Base-by-base conservation (phyloP, 2,797 vertebrate species). In the Crocodylus rhombifer region DNA sequence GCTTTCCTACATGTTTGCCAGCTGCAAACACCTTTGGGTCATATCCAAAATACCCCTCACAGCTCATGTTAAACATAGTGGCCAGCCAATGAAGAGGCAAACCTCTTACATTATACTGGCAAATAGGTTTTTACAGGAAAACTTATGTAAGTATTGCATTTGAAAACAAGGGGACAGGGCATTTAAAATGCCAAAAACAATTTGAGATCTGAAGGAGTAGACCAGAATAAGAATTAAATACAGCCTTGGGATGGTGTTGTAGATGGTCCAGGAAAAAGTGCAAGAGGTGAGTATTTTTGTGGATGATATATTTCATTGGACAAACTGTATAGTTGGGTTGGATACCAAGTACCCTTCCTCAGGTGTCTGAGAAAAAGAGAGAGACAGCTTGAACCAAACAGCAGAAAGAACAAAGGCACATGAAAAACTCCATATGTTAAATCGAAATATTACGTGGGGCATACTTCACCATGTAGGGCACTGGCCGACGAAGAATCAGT, bases 131-230 rank as follows among this genome's bases (percentile, higher is more conserved):
- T 36, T 0, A 6, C 30, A 8, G 30, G 76, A 86, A 57, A 74
- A 90, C 64, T 77, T 83, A 57, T 74, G 74, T 89, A 88, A 86
- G 30, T 84, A 84, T 58, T 51, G 81, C 20, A 6, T 82, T 88
- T 86, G 79, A 60, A 93, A 94, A 91, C 23, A 64, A 93, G 79
- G 33, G 30, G 78, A 82, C 64, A 79, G 26, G 18, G 77, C 42
- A 64, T 75, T 87, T 71, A 90, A 87, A 23, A 73, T 25, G 86
- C 25, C n/a, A 84, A 86, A 95, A 86, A 60, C 17, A 25, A 17
- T 69, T 17, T 0, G 12, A 92, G 78, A 6, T 28, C 77, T 82
- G 30, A 26, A 55, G 42, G 42, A 51, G 42, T 51, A 51, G 42
- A 51, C 42, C 42, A 51, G 42, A 51, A 51, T 51, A 51, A 51